A percentile compares a stretch with the other conserved stretches of the same genome.
Conservation (phyloP, 2,113 vertebrate genomes). For the Tenrec ecaudatus region DNA sequence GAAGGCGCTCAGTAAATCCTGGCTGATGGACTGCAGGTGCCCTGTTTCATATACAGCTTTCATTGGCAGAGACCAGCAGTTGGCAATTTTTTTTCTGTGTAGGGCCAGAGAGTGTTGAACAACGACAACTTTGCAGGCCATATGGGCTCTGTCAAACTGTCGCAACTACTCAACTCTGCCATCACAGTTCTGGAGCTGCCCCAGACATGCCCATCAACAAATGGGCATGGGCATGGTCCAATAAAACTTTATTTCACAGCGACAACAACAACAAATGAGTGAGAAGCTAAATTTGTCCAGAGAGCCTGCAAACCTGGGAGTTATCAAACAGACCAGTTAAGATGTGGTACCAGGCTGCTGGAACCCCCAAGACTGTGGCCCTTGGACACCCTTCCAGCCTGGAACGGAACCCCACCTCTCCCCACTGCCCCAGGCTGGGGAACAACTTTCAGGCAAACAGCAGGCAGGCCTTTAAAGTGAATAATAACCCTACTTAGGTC, state of each 20-base stretch:
- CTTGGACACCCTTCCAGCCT: neutral
- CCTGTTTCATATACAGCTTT: slow-evolving; percentile 9
- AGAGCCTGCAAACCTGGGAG: neutral
- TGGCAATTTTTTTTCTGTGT: slow-evolving; percentile 1
- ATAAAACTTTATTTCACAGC: slow-evolving; percentile 14
- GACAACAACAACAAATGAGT: neutral
- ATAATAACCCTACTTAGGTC: neutral
- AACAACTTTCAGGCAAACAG: neutral
- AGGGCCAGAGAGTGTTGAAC: slow-evolving; percentile 9
- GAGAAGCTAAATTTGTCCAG: neutral
- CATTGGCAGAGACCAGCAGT: neutral
- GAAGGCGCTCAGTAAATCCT: neutral
- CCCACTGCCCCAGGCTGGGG: too few relatives aligned
- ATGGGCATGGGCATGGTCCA: neutral
- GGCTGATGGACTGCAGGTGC: neutral
- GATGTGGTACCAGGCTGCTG: neutral
- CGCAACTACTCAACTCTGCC: neutral
- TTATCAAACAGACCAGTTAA: neutral
- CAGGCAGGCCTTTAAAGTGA: neutral
- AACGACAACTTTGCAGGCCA: slow-evolving; percentile 30
- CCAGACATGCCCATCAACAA: neutral
- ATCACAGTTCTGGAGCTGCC: neutral
- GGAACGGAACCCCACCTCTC: neutral
- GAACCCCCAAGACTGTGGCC: neutral
- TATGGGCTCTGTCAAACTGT: slow-evolving; percentile 30